Evolutionary conservation across 2,113 vertebrate species (phyloP).

Genomic region (Triplophysa siluroides): DNA sequence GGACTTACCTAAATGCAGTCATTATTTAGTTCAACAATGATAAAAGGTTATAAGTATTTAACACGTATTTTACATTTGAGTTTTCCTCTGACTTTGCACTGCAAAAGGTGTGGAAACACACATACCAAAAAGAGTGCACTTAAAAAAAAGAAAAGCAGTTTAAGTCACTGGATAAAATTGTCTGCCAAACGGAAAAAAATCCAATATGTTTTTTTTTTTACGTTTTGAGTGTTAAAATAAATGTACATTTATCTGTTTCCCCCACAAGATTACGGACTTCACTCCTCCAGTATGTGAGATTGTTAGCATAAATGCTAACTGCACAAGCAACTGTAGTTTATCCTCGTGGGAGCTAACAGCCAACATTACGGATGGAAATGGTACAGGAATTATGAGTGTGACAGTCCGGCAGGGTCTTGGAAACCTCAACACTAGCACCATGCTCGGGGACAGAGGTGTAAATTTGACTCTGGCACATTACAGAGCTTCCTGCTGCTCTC

Average conservation of each 20-base stretch:
- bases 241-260: not conserved
- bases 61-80: too few species aligned
- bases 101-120: not conserved
- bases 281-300: slow-evolving; percentile 58
- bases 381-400: slow-evolving; percentile 64
- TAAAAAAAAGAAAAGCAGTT: too few species aligned
- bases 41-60: too few species aligned
- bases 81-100: too few species aligned
- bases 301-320: slow-evolving; percentile 45
- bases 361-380: slow-evolving; percentile 66
- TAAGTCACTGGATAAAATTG: too few species aligned
- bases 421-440: slow-evolving; percentile 60
- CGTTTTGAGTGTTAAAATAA: not conserved
- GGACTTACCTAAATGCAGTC: too few species aligned
- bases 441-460: slow-evolving; percentile 32
- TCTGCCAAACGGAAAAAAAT: too few species aligned
- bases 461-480: slow-evolving; percentile 62
- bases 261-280: slow-evolving; percentile 64
- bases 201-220: too few species aligned
- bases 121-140: too few species aligned
- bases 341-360: slow-evolving; percentile 62
- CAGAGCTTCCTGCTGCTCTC: slow-evolving; percentile 68
- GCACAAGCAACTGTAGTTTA: slow-evolving; percentile 52
- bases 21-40: too few species aligned
- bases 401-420: slow-evolving; percentile 61